Evolutionary conservation across 2,797 vertebrate genomes (phyloP), one percentile per base, ranked within the genome.

Genomic region (Trematomus bernacchii): DNA sequence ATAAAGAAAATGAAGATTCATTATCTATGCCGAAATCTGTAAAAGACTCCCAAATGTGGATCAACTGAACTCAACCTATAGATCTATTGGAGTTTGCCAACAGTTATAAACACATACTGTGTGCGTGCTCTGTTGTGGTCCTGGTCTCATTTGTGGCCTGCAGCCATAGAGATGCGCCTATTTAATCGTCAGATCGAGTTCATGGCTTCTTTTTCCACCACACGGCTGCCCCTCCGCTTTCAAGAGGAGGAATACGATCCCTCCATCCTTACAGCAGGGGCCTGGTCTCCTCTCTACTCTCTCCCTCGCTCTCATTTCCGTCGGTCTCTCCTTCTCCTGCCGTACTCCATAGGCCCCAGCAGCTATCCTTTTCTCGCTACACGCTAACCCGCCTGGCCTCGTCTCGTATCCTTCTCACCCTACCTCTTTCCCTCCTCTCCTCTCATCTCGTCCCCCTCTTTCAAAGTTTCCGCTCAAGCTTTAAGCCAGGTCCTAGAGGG

Each of bases 101-200:
- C 73, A 88, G 79, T 79, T 84, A 62, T 60, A 59, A 73, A 61
- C 79, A 75, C 68, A 81, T 71, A 73, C 73, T 65, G 71, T 79
- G 79, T 79, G 55, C 46, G 59, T 57, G 57, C 66, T 67, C 75
- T 80, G 66, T 71, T 84, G 72, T 46, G 52, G 71, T 90, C 83
- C 75, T 73, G 78, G 84, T 86, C 86, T 82, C 66, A 58, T 80
- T 89, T 80, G 85, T 90, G 88, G 91, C 92, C 92, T 30, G 82
- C 87, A 92, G 93, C 90, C 88, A 87, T 82, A 94, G 88, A 89
- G 92, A 94, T 93, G 93, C 77, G 89, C 86, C 90, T 89, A 85
- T 94, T 93, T 93, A 93, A 94, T 94, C 87, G 89, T 93, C 90
- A 91, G 92, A 94, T 94, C 91, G 75, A 91, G 93, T 93, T 93